Evolutionary conservation across 2,113 vertebrate genomes (phyloP).

Genomic region (Vulpes ferrilata): DNA sequence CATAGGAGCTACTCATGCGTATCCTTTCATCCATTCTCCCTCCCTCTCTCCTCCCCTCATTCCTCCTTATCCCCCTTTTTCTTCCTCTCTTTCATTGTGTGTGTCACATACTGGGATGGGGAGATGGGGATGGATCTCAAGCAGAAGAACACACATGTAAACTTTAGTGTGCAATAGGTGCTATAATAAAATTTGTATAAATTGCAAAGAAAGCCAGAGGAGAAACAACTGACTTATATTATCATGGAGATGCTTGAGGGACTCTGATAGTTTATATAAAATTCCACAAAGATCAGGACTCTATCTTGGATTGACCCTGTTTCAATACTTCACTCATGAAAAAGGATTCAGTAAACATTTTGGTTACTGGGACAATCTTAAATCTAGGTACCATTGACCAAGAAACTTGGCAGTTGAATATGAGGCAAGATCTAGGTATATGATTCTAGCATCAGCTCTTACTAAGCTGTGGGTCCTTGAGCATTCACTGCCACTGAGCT

Average conservation of each 20-base stretch:
- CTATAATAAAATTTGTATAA: neutral
- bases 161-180: neutral
- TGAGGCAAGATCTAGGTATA: neutral
- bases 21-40: neutral
- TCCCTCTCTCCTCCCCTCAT: neutral
- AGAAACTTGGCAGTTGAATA: neutral
- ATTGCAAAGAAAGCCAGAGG: neutral
- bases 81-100: neutral
- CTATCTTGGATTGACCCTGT: neutral
- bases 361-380: constrained; percentile 22
- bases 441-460: neutral
- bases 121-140: neutral
- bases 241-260: neutral
- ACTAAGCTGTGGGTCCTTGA: neutral
- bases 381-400: neutral
- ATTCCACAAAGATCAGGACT: neutral
- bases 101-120: accelerated
- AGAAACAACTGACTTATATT: neutral
- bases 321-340: neutral
- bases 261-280: neutral
- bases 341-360: neutral
- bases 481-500: neutral
- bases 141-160: neutral
- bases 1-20: neutral
- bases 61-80: neutral